Evolutionary conservation across 2,797 vertebrate genomes (phyloP).

Genomic region (Paramormyrops hopkinsi): DNA sequence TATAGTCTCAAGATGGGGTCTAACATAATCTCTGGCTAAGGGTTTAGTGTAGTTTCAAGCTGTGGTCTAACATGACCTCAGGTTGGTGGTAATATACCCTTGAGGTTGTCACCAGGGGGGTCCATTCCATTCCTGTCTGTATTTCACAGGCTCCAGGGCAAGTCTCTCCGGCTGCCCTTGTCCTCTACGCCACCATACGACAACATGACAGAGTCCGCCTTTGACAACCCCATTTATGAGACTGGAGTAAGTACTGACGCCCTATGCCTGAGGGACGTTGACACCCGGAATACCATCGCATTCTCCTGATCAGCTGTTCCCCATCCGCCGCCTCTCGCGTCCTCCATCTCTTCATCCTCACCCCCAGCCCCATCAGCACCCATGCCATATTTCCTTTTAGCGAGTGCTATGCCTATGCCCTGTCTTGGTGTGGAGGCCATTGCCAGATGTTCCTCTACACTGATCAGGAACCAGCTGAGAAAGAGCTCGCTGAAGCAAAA

Average conservation of each 20-base stretch:
- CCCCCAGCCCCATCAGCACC: neutral
- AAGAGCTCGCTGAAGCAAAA: neutral
- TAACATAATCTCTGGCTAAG: neutral
- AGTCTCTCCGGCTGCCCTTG: conserved; percentile 69
- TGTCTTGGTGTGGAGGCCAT: neutral
- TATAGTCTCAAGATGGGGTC: neutral
- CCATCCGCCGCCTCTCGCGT: neutral
- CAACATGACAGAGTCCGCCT: conserved; percentile 91
- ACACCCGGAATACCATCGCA: neutral
- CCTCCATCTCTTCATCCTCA: neutral
- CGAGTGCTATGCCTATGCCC: neutral
- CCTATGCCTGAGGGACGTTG: neutral
- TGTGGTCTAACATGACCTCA: neutral
- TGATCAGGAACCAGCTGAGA: neutral
- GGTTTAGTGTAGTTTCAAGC: neutral
- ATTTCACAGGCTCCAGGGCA: conserved; percentile 75
- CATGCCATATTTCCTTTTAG: neutral
- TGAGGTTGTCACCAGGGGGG: neutral
- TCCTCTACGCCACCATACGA: conserved; percentile 72
- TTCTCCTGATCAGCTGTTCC: neutral
- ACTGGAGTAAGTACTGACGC: conserved; percentile 82
- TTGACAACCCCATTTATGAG: conserved; percentile 89
- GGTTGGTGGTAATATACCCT: neutral
- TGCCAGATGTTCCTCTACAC: neutral
- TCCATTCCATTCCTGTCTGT: neutral